phyloP scores from a whole-genome alignment of 2,797 vertebrate species.

The Otolemur crassicaudatus region DNA sequence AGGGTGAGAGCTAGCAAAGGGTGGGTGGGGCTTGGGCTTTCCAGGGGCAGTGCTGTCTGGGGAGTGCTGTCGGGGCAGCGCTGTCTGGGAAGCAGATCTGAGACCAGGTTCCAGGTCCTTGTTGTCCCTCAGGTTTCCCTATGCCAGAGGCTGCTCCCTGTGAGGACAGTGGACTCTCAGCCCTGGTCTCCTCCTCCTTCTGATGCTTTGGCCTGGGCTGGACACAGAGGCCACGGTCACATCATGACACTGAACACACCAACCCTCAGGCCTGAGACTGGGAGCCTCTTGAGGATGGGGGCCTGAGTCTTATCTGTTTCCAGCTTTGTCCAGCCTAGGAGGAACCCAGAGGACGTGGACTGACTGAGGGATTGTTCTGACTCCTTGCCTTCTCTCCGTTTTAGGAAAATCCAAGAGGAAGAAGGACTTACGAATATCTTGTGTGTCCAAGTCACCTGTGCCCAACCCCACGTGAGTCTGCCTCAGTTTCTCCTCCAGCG shows the following conservation, averaged over 20 bases:
- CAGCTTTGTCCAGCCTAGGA: not conserved
- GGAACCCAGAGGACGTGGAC: not conserved
- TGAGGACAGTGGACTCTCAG: not conserved
- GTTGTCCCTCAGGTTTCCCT: not conserved
- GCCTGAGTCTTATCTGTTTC: not conserved
- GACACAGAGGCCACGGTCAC: not conserved
- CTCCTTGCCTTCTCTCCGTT: not conserved
- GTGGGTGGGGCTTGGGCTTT: not conserved
- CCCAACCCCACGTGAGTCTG: conserved; percentile 88
- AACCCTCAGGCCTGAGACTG: not conserved
- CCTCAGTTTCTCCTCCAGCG: not conserved
- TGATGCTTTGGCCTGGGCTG: not conserved
- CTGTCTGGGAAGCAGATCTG: not conserved
- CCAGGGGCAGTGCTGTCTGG: not conserved
- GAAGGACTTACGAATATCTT: conserved; percentile 87
- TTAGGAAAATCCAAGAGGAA: conserved; percentile 87
- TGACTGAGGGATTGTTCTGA: not conserved
- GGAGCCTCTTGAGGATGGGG: no score
- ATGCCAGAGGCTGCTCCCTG: no score
- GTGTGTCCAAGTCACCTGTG: conserved; percentile 83
- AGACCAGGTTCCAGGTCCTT: no score
- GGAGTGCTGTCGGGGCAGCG: no score
- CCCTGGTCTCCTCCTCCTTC: not conserved
- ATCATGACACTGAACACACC: not conserved
- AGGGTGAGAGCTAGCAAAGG: not conserved